Percentiles rank a stretch among this genome's conserved stretches.
These are phyloP conservation scores for Teinopalpus imperialis DNA, from an alignment of 2,888 invertebrate genomes.

Conservation along the genomic window DNA sequence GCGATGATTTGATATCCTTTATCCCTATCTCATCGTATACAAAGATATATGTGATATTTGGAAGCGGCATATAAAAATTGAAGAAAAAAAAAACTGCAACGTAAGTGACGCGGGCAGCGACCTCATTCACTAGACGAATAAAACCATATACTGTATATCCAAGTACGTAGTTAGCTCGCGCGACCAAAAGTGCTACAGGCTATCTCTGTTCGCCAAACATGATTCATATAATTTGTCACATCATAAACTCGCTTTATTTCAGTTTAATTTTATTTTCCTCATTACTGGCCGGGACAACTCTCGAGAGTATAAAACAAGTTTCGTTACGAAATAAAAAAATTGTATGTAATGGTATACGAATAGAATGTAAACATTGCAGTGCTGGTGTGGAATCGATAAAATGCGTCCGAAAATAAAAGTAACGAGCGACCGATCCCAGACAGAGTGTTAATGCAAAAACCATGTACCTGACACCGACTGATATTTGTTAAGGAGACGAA, in stretches of 20 bases:
- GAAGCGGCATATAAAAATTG: slow-evolving; percentile 22
- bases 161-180: slow-evolving; percentile 43
- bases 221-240: slow-evolving; percentile 47
- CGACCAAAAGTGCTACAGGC: slow-evolving; percentile 40
- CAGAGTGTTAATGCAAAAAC: slow-evolving; percentile 65
- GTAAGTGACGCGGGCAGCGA: slow-evolving; percentile 38
- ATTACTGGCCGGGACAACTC: too few species aligned
- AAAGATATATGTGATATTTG: neutral
- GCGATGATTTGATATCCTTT: slow-evolving; percentile 10
- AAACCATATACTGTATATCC: too few species aligned
- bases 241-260: neutral
- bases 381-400: slow-evolving; percentile 47
- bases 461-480: slow-evolving; percentile 51
- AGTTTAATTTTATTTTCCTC: too few species aligned
- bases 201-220: slow-evolving; percentile 35
- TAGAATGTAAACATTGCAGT: too few species aligned
- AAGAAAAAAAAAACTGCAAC: slow-evolving; percentile 41
- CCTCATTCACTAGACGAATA: slow-evolving; percentile 48
- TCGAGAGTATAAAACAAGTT: too few species aligned
- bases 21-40: neutral
- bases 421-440: slow-evolving; percentile 31
- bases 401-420: slow-evolving; percentile 32
- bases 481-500: slow-evolving; percentile 59
- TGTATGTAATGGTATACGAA: too few species aligned
- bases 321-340: too few species aligned